These are phyloP conservation scores for Diorhabda sublineata DNA, from an alignment of 1,140 invertebrate species.

Conservation along the genomic window DNA sequence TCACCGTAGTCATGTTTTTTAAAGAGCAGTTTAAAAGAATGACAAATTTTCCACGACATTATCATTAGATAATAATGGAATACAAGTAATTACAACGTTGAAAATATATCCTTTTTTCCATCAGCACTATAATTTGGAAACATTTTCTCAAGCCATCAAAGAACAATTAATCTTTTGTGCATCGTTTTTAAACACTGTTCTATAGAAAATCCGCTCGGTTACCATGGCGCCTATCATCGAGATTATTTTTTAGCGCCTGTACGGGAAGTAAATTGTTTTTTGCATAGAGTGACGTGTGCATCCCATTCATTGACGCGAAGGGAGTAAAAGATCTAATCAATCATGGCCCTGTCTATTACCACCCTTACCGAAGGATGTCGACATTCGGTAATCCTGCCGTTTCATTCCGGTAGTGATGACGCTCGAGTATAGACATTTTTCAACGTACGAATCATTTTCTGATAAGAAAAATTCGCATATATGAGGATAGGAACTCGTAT, in stretches of 20 bases:
- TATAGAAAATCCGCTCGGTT: conserved; percentile 4
- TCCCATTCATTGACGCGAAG: conserved; percentile 18
- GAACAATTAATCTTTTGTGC: conserved; percentile 10
- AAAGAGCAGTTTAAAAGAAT: no score
- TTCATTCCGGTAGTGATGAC: conserved; percentile 16
- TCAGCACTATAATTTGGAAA: no score
- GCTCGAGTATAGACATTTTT: conserved; percentile 17
- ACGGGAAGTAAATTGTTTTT: conserved; percentile 15
- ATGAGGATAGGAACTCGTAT: conserved; percentile 17
- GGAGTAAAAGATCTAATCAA: conserved; percentile 20
- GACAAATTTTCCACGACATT: no score
- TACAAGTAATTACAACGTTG: no score
- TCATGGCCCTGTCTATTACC: conserved; percentile 27
- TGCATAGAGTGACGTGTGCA: conserved; percentile 13
- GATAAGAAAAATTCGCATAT: conserved; percentile 27
- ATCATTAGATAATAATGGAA: no score
- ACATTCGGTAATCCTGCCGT: conserved; percentile 19
- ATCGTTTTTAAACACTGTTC: neutral
- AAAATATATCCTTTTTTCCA: no score
- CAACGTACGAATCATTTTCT: conserved; percentile 22
- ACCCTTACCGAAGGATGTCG: conserved; percentile 17
- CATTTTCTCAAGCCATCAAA: neutral
- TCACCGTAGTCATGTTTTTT: no score
- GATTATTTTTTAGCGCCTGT: conserved; percentile 11
- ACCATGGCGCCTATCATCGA: conserved; percentile 4